Evolutionary conservation across 2,888 invertebrate species (phyloP), one percentile per base, ranked within the genome.

Genomic region (Scelioninae gen. 2): DNA sequence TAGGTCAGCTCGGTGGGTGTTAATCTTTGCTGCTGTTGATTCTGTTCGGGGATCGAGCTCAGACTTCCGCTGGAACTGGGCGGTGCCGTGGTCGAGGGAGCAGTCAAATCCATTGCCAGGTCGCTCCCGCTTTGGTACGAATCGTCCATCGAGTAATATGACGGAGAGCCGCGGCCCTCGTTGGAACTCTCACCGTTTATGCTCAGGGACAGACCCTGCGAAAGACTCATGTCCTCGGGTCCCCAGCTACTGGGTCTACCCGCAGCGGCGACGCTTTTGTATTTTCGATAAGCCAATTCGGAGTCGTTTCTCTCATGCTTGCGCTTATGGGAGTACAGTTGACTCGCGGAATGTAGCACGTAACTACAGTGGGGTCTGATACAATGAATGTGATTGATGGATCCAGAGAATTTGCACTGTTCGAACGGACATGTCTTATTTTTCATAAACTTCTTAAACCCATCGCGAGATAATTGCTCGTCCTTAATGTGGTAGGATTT

Each of bases 401-500:
- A 94, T 69, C 94, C 91, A 35, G 97, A 97, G 87, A 97, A 98
- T 65, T 96, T 91, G 85, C 98, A 98, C 79, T 92, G 93, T 33
- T 94, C 92, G 87, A 95, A 98, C 0, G 94, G 93, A 80, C 98
- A 98, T 0, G 92, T 90, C 83, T 98, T 98, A 79, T 96, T 96
- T 87, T 98, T 98, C 92, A 98, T 95, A 87, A 97, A 98, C 86
- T 98, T 98, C 87, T 97, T 98, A 89, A 98, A 98, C 13, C 98
- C 98, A 84, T 98, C 98, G 75, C 95, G 92, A 37, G 95, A 94
- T 46, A 98, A 88, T 77, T 97, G 96, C 84, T 97, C 96, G 87
- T 98, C 98, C 87, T 97, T 97, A 83, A 97, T 94, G 87, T 98
- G 98, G 85, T 98, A 98, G 1, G 96, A 94, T 87, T 98, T 98